Conservation (phyloP, 2,113 vertebrate genomes). For the Upupa epops region DNA sequence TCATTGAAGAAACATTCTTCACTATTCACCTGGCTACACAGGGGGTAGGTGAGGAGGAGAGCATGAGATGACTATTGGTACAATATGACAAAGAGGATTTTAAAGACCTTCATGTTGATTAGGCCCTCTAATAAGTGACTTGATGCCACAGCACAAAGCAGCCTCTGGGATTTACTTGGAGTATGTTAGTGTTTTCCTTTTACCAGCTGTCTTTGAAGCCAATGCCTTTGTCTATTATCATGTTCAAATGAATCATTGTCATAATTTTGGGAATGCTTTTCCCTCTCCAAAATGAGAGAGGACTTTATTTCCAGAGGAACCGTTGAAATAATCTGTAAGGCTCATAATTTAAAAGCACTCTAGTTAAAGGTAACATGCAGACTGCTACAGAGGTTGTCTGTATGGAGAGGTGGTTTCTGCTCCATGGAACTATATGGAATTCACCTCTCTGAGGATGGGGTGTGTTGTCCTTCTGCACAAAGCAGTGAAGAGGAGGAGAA, state of each 20-base stretch:
- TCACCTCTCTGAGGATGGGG: neutral
- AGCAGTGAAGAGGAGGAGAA: neutral
- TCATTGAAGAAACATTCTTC: neutral
- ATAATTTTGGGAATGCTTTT: neutral
- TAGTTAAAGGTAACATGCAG: neutral
- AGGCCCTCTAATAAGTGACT: neutral
- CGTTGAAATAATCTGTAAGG: neutral
- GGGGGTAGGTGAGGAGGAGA: neutral
- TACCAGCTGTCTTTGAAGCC: neutral
- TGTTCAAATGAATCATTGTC: neutral
- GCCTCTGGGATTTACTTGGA: neutral
- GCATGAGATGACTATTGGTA: neutral
- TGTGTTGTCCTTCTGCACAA: neutral
- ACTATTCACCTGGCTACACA: neutral
- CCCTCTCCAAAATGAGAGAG: neutral
- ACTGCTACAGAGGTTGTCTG: neutral
- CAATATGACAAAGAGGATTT: conserved; percentile 11
- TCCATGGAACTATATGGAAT: neutral
- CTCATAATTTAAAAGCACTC: neutral
- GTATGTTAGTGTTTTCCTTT: neutral
- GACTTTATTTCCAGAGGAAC: neutral
- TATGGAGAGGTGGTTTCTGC: neutral
- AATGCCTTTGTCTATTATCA: neutral
- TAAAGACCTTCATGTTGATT: neutral
- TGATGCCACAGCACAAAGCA: neutral